Percentiles rank a stretch among this genome's conserved stretches.
These are phyloP conservation scores for Platyscapa corneri DNA, from an alignment of 1,140 invertebrate genomes.

Conservation along the genomic window DNA sequence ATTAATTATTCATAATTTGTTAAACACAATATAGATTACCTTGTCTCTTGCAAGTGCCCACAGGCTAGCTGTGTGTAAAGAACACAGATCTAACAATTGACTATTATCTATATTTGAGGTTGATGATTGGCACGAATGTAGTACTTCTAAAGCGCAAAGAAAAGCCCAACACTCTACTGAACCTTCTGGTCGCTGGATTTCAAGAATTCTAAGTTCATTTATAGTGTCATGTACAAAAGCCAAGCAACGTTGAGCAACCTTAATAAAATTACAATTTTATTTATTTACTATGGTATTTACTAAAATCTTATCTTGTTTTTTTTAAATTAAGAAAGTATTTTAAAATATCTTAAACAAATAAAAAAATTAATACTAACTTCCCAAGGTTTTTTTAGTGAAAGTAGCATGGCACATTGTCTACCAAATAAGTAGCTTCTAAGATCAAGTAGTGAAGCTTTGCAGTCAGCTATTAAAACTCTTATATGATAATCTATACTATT, in stretches of 20 bases:
- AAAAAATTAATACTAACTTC: conserved; percentile 77
- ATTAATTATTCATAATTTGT: neutral
- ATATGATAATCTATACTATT: conserved; percentile 80
- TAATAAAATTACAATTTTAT: conserved; percentile 29
- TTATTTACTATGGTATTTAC: neutral
- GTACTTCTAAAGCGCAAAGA: conserved; percentile 91
- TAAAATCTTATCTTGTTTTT: neutral
- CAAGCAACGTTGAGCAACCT: conserved; percentile 89
- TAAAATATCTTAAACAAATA: neutral
- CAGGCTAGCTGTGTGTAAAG: conserved; percentile 90
- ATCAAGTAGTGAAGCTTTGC: conserved; percentile 87
- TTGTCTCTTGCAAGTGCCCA: conserved; percentile 96
- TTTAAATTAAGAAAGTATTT: neutral
- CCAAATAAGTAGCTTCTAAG: conserved; percentile 96
- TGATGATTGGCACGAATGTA: conserved; percentile 83
- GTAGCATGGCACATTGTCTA: conserved; percentile 91
- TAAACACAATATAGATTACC: conserved; percentile 71
- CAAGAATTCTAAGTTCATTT: conserved; percentile 86
- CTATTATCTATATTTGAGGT: conserved; percentile 79
- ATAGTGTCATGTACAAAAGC: conserved; percentile 91
- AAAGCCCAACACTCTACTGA: conserved; percentile 95
- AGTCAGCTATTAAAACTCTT: conserved; percentile 81
- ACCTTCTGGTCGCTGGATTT: conserved; percentile 85
- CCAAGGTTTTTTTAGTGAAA: conserved; percentile 85
- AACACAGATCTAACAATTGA: conserved; percentile 81